phyloP scores from a whole-genome alignment of 2,888 invertebrate genomes.

The Fragum sueziense region DNA sequence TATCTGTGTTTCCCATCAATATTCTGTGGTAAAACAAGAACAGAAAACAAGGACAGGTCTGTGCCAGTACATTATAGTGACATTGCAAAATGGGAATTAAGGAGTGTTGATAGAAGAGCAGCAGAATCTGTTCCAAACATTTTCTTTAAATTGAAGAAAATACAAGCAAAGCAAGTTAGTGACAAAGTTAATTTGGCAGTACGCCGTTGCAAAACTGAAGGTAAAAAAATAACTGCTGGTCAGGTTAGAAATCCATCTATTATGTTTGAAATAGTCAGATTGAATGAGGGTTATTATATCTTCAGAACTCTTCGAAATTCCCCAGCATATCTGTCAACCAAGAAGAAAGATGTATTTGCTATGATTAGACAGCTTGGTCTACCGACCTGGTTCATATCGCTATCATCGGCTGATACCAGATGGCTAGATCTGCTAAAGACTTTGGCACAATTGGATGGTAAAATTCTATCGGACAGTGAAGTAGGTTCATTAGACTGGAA shows the following conservation, averaged over 20 bases:
- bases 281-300: constrained; percentile 12
- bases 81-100: not conserved
- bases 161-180: not conserved
- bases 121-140: not conserved
- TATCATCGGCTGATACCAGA: not conserved
- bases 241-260: too few relatives aligned
- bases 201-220: not conserved
- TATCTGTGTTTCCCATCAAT: constrained; percentile 13
- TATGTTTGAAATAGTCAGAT: not conserved
- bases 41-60: not conserved
- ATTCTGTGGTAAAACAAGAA: constrained; percentile 3
- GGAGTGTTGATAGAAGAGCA: not conserved
- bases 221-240: not conserved
- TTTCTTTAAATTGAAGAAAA: constrained; percentile 1
- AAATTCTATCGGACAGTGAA: not conserved
- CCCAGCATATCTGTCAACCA: not conserved
- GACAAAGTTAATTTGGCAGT: not conserved
- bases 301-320: not conserved
- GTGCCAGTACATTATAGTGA: constrained; percentile 12
- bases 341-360: not conserved
- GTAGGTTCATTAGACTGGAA: not conserved
- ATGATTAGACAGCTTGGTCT: too few relatives aligned
- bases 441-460: not conserved
- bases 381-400: not conserved
- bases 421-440: not conserved